phyloP scores from a whole-genome alignment of 2,888 invertebrate genomes.

The Drosophila picticornis region DNA sequence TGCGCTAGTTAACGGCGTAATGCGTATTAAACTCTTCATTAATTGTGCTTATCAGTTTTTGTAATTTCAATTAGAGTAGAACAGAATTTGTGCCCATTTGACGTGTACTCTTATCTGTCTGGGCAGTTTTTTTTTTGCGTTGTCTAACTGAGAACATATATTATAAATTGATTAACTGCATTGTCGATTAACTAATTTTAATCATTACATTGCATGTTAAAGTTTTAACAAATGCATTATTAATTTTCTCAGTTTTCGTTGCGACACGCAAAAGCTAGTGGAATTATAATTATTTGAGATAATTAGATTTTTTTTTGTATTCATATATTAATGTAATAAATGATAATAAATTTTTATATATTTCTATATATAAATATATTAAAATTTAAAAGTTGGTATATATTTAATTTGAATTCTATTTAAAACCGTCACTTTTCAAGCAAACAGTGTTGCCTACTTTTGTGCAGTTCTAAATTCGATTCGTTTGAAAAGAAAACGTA shows the following conservation, averaged over 20 bases:
- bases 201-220: neutral
- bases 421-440: neutral
- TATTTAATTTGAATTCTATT: neutral
- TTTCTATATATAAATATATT: neutral
- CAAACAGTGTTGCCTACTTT: conserved; percentile 30
- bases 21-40: conserved; percentile 36
- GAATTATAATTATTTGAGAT: neutral
- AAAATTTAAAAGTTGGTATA: neutral
- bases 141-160: conserved; percentile 22
- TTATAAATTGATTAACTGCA: neutral
- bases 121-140: conserved; percentile 10
- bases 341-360: neutral
- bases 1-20: conserved; percentile 29
- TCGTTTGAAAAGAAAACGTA: neutral
- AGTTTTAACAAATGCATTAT: neutral
- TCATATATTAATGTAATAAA: neutral
- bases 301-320: neutral
- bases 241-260: neutral
- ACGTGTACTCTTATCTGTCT: conserved; percentile 35
- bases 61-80: conserved; percentile 15
- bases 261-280: neutral
- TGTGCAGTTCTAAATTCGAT: neutral
- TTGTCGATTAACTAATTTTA: neutral
- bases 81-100: conserved; percentile 18
- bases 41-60: conserved; percentile 44